Conservation (phyloP, 2,113 vertebrate genomes). For the Sardina pilchardus region DNA sequence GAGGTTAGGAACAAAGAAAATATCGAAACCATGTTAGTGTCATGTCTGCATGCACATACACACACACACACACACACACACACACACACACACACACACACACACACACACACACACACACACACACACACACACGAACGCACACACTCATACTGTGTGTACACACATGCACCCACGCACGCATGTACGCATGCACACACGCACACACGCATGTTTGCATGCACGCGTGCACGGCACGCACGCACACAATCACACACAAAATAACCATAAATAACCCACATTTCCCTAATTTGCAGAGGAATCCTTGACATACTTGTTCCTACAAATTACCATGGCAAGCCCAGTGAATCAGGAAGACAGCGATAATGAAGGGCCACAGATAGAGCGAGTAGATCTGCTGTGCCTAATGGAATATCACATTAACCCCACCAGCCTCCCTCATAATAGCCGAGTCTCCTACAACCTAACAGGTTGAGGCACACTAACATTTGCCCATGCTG, state of each 20-base stretch:
- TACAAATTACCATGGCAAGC: not conserved
- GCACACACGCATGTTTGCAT: slow-evolving; percentile 1
- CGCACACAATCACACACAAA: not conserved
- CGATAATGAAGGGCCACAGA: not conserved
- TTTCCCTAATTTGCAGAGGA: not conserved
- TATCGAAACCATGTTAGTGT: not conserved
- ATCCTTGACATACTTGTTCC: not conserved
- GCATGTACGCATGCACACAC: not conserved
- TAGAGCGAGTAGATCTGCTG: not conserved
- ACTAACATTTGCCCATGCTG: not conserved
- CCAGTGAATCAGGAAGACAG: not conserved
- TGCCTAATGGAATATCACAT: not conserved
- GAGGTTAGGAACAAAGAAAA: not conserved
- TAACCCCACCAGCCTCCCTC: not conserved
- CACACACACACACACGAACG: not conserved
- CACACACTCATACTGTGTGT: not conserved
- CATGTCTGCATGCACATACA: not conserved
- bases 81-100: not conserved
- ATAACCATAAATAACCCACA: not conserved
- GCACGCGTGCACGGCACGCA: not conserved
- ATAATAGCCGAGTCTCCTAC: not conserved
- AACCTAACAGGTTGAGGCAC: too few species aligned
- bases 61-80: not conserved
- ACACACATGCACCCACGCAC: too few species aligned
- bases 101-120: slow-evolving; percentile 6